These are phyloP conservation scores for Drosophila infuscata DNA, from an alignment of 2,888 invertebrate species.

Conservation along the genomic window DNA sequence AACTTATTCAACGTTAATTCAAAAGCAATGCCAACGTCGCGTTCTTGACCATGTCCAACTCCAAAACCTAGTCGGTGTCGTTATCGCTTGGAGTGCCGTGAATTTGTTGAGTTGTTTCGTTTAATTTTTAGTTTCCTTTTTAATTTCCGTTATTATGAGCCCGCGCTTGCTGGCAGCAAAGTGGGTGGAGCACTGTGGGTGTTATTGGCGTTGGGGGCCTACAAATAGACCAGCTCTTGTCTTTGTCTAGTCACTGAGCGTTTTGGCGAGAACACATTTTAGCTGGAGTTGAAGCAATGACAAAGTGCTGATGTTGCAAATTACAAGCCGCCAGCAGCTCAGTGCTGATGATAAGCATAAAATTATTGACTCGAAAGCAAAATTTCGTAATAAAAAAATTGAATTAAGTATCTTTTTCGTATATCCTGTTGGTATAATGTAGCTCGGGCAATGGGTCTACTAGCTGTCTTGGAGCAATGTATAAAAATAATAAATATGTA, in stretches of 20 bases:
- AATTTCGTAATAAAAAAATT: constrained; percentile 79
- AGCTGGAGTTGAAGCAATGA: constrained; percentile 15
- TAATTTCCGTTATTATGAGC: constrained; percentile 76
- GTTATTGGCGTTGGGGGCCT: not conserved
- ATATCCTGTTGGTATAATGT: constrained; percentile 1
- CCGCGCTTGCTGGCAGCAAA: constrained; percentile 21
- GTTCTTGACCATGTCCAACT: constrained; percentile 8
- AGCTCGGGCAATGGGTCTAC: not conserved
- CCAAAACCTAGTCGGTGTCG: constrained; percentile 15
- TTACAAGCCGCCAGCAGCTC: constrained; percentile 58
- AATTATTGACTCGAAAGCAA: constrained; percentile 78
- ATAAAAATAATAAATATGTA: not conserved
- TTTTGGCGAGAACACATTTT: constrained; percentile 37
- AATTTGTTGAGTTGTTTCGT: constrained; percentile 64
- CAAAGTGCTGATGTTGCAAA: constrained; percentile 74
- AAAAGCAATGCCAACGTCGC: constrained; percentile 25
- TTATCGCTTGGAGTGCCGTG: constrained; percentile 28
- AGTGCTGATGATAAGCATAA: constrained; percentile 75
- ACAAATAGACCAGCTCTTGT: constrained; percentile 12
- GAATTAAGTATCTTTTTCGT: constrained; percentile 69
- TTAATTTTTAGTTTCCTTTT: constrained; percentile 55
- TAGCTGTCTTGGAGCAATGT: not conserved
- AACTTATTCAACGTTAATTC: not conserved
- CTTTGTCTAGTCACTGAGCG: constrained; percentile 39
- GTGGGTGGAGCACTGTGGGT: not conserved